phyloP scores from a whole-genome alignment of 2,113 vertebrate species.

The Lonchura striata region DNA sequence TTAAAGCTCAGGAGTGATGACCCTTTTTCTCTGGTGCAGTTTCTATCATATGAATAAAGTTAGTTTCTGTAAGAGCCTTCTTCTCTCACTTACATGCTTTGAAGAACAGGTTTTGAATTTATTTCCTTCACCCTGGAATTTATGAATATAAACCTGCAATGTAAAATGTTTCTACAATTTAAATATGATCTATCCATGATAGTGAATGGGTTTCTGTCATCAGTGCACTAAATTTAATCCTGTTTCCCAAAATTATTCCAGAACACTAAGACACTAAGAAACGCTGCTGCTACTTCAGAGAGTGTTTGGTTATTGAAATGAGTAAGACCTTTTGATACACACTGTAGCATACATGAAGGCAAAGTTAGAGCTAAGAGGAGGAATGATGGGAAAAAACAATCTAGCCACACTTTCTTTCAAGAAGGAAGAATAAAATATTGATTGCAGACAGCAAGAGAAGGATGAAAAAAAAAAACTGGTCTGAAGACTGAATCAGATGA shows the following conservation, averaged over 20 bases:
- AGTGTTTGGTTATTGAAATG: not conserved
- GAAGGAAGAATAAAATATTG: not conserved
- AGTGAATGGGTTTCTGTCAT: not conserved
- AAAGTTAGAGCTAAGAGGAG: not conserved
- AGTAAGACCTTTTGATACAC: not conserved
- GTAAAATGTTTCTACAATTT: not conserved
- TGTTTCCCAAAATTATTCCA: not conserved
- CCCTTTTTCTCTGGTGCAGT: not conserved
- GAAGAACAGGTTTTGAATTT: not conserved
- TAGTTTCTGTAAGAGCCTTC: not conserved
- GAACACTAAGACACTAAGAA: not conserved
- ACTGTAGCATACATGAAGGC: not conserved
- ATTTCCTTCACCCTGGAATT: not conserved
- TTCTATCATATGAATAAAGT: not conserved
- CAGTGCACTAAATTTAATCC: not conserved
- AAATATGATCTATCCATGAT: not conserved
- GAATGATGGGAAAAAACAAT: not conserved
- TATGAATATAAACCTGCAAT: not conserved
- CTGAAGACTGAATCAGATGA: not conserved
- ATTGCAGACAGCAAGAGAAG: not conserved
- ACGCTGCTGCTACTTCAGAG: not conserved
- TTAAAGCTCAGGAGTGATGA: conserved; percentile 30
- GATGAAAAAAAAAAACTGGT: not conserved
- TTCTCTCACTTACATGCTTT: not conserved
- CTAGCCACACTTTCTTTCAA: not conserved